phyloP scores from a whole-genome alignment of 2,888 invertebrate species.

The Mythimna vitellina region DNA sequence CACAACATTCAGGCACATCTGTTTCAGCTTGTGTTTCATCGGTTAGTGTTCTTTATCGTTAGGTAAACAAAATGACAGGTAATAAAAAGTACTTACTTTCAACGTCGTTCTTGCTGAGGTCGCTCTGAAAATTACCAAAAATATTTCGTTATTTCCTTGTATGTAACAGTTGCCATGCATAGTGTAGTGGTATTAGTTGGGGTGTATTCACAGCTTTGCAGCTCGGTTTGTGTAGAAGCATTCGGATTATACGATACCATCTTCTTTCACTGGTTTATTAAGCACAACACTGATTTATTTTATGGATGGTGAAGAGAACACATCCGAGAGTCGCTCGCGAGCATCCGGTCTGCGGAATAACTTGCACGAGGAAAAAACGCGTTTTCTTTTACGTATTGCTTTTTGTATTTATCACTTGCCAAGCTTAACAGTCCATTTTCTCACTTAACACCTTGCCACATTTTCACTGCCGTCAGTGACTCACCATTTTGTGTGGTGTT shows the following conservation, averaged over 20 bases:
- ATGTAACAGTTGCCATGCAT: conserved; percentile 75
- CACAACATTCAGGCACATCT: conserved; percentile 5
- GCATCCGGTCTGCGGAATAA: conserved; percentile 86
- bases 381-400: conserved; percentile 54
- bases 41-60: conserved; percentile 24
- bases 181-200: conserved; percentile 74
- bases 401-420: conserved; percentile 78
- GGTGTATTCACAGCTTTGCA: conserved; percentile 77
- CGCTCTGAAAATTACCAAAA: conserved; percentile 93
- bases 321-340: conserved; percentile 74
- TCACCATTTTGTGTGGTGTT: conserved; percentile 93
- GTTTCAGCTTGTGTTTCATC: conserved; percentile 1
- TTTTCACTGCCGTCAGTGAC: conserved; percentile 87
- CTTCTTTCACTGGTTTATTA: conserved; percentile 77
- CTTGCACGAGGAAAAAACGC: conserved; percentile 77
- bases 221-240: conserved; percentile 71
- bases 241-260: conserved; percentile 77
- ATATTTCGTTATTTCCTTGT: conserved; percentile 85
- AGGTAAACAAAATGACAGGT: conserved; percentile 21
- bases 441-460: conserved; percentile 88
- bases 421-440: conserved; percentile 80
- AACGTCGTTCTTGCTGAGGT: conserved; percentile 96
- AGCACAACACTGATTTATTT: conserved; percentile 82
- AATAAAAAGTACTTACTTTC: conserved; percentile 94
- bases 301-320: conserved; percentile 64